These are phyloP conservation scores for Thymelicus lineola DNA, from an alignment of 2,888 invertebrate genomes.

Conservation along the genomic window DNA sequence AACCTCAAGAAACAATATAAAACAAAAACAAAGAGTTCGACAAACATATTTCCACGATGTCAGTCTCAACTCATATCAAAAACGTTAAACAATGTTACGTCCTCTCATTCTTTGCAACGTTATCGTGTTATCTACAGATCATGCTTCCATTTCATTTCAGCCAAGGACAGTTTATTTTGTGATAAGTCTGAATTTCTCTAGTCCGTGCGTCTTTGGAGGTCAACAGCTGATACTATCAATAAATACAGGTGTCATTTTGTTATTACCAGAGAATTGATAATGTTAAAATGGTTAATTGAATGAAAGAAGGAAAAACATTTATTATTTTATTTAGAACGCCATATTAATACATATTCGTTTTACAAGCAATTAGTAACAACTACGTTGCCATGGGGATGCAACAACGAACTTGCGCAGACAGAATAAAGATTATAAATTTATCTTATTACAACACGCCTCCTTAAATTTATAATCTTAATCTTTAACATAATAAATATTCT, in stretches of 20 bases:
- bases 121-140: constrained; percentile 29
- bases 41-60: constrained; percentile 33
- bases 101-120: constrained; percentile 4
- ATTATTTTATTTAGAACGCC: no score
- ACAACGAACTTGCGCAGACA: no score
- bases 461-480: no score
- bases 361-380: no score
- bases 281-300: no score
- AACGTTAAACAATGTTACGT: background rate
- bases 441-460: no score
- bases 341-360: no score
- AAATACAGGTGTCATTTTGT: background rate
- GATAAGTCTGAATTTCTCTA: background rate
- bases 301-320: no score
- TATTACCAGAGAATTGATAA: background rate
- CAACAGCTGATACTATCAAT: constrained; percentile 5
- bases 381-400: no score
- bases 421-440: no score
- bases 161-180: constrained; percentile 21
- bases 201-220: constrained; percentile 2
- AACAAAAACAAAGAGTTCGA: constrained; percentile 39
- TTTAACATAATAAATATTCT: no score
- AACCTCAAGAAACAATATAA: constrained; percentile 38
- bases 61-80: background rate
- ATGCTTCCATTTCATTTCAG: constrained; percentile 17